Base-by-base conservation (phyloP, 1,140 invertebrate genomes). In the Lasioglossum albipes region DNA sequence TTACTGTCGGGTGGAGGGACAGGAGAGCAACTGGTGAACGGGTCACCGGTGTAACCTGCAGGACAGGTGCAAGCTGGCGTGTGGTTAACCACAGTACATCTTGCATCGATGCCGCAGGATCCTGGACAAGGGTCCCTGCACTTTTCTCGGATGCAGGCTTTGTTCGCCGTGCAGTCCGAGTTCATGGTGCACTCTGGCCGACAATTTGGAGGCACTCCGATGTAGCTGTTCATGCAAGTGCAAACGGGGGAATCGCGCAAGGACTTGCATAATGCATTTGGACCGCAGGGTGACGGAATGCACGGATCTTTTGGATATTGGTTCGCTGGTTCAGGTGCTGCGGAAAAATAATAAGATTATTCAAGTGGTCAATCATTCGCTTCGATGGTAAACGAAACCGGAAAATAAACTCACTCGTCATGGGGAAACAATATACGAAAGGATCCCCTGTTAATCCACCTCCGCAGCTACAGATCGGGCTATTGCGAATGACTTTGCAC, bases 381-480 rank as follows among this genome's bases (percentile, higher is more conserved):
- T 9, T 67, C n/a, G 36, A 61, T 18, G 52, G 16, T 16, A 3
- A 22, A 41, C 62, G 31, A 20, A 31, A n/a, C 7, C 7, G 2
- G 9, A 7, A n/a, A n/a, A 9, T 49, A 2, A 13, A 59, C 89
- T 86, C 89, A 91, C 90, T 89, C 87, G 93, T 91, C 49, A 95
- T 92, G 82, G 94, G 93, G 84, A 94, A 94, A 86, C 97, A 97
- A 87, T 95, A 76, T 13, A 90, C 89, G 87, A 96, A 95, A 36
- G 96, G 95, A 93, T 96, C 95, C 79, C 96, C 96, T 42, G 94
- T 95, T 85, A 94, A 94, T 73, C 94, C 94, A 57, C 88, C 83
- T 31, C 94, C 93, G 89, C 96, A 95, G 83, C 94, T 95, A 90
- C 96, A 96, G 83, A 96, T 95, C 0, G 93, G 92, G 87, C 92